These are phyloP conservation scores for Lasius fuliginosus DNA, from an alignment of 2,888 invertebrate genomes.

Conservation along the genomic window DNA sequence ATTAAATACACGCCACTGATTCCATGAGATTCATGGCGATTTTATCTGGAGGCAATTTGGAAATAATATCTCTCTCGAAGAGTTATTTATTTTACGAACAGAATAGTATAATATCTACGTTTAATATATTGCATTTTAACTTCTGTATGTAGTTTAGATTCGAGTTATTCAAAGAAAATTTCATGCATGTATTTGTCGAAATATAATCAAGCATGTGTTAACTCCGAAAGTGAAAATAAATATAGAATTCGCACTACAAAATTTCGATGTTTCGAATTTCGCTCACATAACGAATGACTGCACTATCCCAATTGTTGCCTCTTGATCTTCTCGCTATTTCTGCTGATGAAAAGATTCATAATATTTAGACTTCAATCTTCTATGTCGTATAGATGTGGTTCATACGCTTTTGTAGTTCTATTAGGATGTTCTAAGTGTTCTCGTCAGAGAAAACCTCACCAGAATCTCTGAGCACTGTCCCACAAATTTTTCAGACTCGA, in stretches of 20 bases:
- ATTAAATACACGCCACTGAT: conserved; percentile 10
- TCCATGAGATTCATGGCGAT: not conserved
- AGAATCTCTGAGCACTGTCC: conserved; percentile 83
- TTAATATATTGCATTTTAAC: not conserved
- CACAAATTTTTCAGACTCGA: conserved; percentile 82
- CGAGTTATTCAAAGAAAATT: not conserved
- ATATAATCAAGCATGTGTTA: not conserved
- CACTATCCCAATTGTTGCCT: not conserved
- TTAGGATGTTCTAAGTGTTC: not conserved
- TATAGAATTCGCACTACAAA: not conserved
- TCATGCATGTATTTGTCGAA: not conserved
- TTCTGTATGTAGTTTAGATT: not conserved
- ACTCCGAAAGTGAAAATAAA: not conserved
- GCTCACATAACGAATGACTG: not conserved
- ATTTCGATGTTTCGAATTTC: conserved; percentile 36
- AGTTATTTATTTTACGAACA: conserved; percentile 3
- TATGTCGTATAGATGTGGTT: not conserved
- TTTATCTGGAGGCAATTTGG: conserved; percentile 11
- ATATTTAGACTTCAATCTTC: conserved; percentile 9
- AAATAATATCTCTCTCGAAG: not conserved
- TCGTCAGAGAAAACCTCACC: conserved; percentile 72
- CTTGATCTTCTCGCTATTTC: conserved; percentile 4
- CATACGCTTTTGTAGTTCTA: conserved; percentile 11
- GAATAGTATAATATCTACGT: not conserved
- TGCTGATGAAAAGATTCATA: not conserved